These are phyloP conservation scores for Drosophila ironensis DNA, from an alignment of 1,140 invertebrate species.

Conservation along the genomic window DNA sequence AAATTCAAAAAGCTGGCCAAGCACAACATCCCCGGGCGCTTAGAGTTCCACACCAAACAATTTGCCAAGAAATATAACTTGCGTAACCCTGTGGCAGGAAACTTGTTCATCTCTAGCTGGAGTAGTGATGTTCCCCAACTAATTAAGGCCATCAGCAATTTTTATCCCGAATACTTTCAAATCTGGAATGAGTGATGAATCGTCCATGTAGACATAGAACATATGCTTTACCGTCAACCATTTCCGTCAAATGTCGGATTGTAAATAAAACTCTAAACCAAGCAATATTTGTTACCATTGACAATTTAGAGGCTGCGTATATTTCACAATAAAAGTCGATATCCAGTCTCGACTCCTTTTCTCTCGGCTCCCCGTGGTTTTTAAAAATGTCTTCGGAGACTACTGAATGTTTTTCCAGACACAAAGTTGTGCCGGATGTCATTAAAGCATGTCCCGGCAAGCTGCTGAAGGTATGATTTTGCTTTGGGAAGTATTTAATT, in stretches of 20 bases:
- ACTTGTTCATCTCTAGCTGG: constrained; percentile 85
- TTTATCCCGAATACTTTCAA: no score
- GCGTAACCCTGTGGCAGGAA: constrained; percentile 91
- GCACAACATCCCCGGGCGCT: constrained; percentile 86
- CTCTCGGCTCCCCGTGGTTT: no score
- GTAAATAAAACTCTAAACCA: background rate
- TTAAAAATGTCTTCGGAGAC: constrained; percentile 30
- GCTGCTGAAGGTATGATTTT: constrained; percentile 37
- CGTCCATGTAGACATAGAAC: no score
- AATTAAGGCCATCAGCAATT: constrained; percentile 19
- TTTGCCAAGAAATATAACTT: constrained; percentile 92
- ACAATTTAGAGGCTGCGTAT: no score
- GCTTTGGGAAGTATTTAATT: background rate
- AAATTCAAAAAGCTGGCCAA: constrained; percentile 43
- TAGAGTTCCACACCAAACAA: constrained; percentile 88
- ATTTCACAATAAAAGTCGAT: no score
- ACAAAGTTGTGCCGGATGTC: constrained; percentile 51
- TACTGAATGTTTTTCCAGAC: constrained; percentile 30
- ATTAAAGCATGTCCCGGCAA: constrained; percentile 21
- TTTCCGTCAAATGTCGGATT: no score
- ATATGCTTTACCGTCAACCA: no score
- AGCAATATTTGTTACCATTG: no score
- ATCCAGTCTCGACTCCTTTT: no score
- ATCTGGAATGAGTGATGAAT: background rate
- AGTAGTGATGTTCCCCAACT: constrained; percentile 39